A percentile compares a stretch with the other conserved stretches of the same genome.
Conservation (phyloP, 64 coral and sea anemone genomes). For the Montipora cactus region DNA sequence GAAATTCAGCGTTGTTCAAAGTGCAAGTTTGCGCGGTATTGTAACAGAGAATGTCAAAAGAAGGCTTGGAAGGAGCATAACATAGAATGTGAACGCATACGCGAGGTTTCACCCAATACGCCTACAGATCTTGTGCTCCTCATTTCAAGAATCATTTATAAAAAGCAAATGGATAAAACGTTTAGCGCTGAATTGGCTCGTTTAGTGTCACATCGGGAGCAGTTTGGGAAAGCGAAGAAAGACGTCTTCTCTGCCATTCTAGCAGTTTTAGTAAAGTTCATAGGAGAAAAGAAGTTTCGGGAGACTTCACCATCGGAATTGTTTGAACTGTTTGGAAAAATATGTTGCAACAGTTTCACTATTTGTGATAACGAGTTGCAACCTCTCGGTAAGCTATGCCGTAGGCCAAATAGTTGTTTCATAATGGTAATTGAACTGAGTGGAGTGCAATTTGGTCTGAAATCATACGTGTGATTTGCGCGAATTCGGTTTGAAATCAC, state of each 20-base stretch:
- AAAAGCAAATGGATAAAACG: background rate
- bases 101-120: conserved; percentile 56
- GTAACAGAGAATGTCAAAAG: conserved; percentile 77
- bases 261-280: conserved; percentile 59
- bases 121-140: conserved; percentile 81
- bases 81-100: conserved; percentile 82
- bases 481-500: too few species aligned
- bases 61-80: conserved; percentile 95
- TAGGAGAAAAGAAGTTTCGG: conserved; percentile 46
- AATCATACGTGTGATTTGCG: too few species aligned
- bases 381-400: conserved; percentile 58
- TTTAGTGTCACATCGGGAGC: conserved; percentile 75
- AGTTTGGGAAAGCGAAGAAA: conserved; percentile 59
- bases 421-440: too few species aligned
- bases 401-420: too few species aligned
- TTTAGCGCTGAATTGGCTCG: conserved; percentile 8
- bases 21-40: conserved; percentile 89
- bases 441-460: too few species aligned
- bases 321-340: conserved; percentile 93
- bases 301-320: conserved; percentile 30
- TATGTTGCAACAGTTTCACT: conserved; percentile 95
- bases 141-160: conserved; percentile 72
- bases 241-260: conserved; percentile 71
- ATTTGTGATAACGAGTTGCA: conserved; percentile 94
- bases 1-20: conserved; percentile 81